A percentile compares a stretch with the other conserved stretches of the same genome.
These are phyloP conservation scores for Synergus umbraculus DNA, from an alignment of 2,888 invertebrate species.

Conservation along the genomic window DNA sequence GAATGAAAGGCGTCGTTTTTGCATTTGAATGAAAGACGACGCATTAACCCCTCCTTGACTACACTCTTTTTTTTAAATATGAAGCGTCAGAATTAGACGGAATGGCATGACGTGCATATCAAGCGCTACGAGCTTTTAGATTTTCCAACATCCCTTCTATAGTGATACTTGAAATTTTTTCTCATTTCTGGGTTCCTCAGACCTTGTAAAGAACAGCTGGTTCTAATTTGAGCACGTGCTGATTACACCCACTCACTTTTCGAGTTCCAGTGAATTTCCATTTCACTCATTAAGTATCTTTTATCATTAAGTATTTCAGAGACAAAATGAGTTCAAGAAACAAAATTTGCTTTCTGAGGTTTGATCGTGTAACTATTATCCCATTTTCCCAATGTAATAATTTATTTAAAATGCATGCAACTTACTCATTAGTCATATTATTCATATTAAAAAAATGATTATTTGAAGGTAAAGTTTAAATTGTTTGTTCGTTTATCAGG, in stretches of 20 bases:
- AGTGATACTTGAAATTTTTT: neutral
- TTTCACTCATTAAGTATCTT: no score
- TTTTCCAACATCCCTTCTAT: neutral
- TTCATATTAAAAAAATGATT: no score
- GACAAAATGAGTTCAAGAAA: no score
- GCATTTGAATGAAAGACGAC: slow-evolving; percentile 38
- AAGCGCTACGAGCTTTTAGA: neutral
- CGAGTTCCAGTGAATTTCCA: no score
- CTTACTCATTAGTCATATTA: no score
- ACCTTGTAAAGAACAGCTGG: neutral
- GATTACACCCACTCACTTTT: no score
- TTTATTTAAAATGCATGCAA: no score
- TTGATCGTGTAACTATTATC: no score
- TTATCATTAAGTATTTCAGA: no score
- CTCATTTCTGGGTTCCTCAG: neutral
- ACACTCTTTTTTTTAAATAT: slow-evolving; percentile 14
- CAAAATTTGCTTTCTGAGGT: no score
- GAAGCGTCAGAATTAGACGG: neutral
- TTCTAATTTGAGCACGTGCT: neutral
- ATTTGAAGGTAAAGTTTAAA: no score
- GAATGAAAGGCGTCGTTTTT: slow-evolving; percentile 33
- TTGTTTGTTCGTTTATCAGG: neutral
- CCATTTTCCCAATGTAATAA: no score
- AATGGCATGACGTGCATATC: neutral
- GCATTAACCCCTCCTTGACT: slow-evolving; percentile 27